phyloP scores from a whole-genome alignment of 2,888 invertebrate genomes.

The Patella pellucida region DNA sequence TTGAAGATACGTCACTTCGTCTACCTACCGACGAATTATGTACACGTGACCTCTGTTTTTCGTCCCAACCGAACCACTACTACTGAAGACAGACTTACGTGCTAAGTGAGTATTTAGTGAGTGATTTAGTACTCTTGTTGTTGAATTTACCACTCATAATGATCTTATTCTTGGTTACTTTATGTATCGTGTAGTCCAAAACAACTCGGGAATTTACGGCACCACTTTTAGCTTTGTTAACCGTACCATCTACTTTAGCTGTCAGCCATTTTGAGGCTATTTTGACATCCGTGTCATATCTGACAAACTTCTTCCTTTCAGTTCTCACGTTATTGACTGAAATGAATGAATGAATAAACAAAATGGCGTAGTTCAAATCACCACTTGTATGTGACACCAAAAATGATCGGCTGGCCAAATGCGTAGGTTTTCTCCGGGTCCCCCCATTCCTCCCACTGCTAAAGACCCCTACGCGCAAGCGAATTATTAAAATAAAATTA shows the following conservation, averaged over 20 bases:
- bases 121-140: constrained; percentile 38
- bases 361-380: neutral
- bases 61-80: constrained; percentile 43
- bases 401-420: neutral
- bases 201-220: constrained; percentile 25
- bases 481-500: no score
- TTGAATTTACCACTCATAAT: constrained; percentile 38
- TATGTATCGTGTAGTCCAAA: constrained; percentile 45
- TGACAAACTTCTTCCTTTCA: constrained; percentile 18
- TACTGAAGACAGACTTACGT: constrained; percentile 37
- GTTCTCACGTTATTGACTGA: constrained; percentile 15
- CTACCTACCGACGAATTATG: no score
- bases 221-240: constrained; percentile 10
- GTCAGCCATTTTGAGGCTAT: constrained; percentile 29
- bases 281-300: constrained; percentile 23
- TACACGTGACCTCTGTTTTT: constrained; percentile 25
- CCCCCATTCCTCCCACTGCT: no score
- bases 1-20: no score
- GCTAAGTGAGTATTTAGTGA: constrained; percentile 34
- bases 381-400: neutral
- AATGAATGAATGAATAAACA: neutral
- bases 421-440: no score
- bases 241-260: constrained; percentile 21
- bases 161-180: constrained; percentile 42
- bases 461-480: no score